These are phyloP conservation scores for Himalopsyche tibetana DNA, from an alignment of 2,888 invertebrate genomes.

Conservation along the genomic window DNA sequence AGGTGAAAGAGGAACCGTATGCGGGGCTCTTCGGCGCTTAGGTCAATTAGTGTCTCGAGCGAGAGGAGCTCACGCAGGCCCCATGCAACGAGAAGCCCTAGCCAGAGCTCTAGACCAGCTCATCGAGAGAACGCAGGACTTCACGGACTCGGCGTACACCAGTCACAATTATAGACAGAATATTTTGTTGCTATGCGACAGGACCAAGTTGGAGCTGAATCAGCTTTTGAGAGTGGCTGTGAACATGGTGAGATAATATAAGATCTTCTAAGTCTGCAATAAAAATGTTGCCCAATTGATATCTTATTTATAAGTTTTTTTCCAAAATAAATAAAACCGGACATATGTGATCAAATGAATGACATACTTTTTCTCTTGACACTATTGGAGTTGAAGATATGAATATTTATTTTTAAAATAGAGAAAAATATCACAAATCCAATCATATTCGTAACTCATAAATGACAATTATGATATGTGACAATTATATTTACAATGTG, in stretches of 20 bases:
- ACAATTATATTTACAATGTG: too few relatives aligned
- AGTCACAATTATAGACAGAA: constrained; percentile 97
- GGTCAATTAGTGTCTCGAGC: constrained; percentile 92
- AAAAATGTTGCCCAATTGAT: too few relatives aligned
- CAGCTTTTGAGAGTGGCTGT: constrained; percentile 91
- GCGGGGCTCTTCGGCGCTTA: constrained; percentile 88
- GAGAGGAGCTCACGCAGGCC: constrained; percentile 83
- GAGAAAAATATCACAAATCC: too few relatives aligned
- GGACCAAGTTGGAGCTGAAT: constrained; percentile 93
- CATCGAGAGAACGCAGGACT: constrained; percentile 97
- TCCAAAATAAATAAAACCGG: too few relatives aligned
- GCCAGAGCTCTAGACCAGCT: constrained; percentile 92
- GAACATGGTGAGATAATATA: constrained; percentile 81
- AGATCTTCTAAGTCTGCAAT: too few relatives aligned
- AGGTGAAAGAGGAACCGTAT: constrained; percentile 81
- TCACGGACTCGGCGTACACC: constrained; percentile 99
- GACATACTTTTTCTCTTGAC: too few relatives aligned
- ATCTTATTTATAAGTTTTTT: too few relatives aligned
- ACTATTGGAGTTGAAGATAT: too few relatives aligned
- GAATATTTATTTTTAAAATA: too few relatives aligned
- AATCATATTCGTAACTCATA: too few relatives aligned
- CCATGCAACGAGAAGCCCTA: constrained; percentile 84
- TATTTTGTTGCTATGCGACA: constrained; percentile 92
- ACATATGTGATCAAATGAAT: too few relatives aligned
- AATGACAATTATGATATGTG: too few relatives aligned